These are phyloP conservation scores for Oreotragus oreotragus DNA, from an alignment of 2,113 vertebrate species.

Conservation along the genomic window DNA sequence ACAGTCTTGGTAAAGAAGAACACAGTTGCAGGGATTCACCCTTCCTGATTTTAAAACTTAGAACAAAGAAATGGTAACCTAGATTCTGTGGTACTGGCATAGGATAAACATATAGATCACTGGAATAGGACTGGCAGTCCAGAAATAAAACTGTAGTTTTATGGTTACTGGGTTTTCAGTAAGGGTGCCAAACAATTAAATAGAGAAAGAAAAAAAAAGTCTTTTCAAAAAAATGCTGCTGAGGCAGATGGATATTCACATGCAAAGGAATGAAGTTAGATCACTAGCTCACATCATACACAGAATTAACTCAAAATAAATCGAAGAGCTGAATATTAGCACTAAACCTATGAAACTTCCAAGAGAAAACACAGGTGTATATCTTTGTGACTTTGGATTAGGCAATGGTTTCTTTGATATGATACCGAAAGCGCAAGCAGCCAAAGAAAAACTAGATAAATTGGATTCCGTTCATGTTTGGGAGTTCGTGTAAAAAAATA, in stretches of 20 bases:
- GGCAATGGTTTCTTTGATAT: neutral
- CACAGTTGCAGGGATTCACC: neutral
- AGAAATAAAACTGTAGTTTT: neutral
- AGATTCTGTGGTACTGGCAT: neutral
- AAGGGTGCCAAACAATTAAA: neutral
- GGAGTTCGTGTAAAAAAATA: too few relatives aligned
- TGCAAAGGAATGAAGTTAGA: neutral
- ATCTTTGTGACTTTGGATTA: neutral
- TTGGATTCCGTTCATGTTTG: neutral
- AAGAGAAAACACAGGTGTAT: neutral
- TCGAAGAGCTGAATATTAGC: neutral
- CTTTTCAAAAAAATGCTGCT: neutral
- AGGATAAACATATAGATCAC: neutral
- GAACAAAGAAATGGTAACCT: neutral
- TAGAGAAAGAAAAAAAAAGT: neutral
- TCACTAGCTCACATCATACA: neutral
- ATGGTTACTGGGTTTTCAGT: neutral
- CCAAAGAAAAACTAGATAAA: neutral
- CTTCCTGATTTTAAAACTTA: neutral
- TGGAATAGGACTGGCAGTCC: neutral
- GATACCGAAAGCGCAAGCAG: neutral
- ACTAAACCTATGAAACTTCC: neutral
- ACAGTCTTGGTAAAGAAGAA: neutral
- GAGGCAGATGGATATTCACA: neutral
- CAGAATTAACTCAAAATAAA: conserved; percentile 29